Base-by-base conservation (phyloP, 1,140 invertebrate species). In the Drosophila serrata region DNA sequence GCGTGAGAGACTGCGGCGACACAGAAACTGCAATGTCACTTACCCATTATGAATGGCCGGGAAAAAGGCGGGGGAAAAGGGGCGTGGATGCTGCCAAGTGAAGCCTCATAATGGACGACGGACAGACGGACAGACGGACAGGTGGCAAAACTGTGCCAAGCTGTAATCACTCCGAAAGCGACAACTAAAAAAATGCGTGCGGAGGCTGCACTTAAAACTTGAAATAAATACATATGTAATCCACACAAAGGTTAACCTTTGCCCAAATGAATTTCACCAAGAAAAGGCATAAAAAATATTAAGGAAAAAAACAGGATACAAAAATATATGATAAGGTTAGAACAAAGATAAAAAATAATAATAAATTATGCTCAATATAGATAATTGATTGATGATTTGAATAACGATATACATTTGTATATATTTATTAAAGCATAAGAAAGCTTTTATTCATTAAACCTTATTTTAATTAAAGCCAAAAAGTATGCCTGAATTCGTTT, bases 1-100 rank as follows among this genome's bases (percentile, higher is more conserved):
- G 67, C 69, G 69, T 72, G 69, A 72, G 69, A 72, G 69, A 72
- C 69, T 72, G 65, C 69, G 69, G 69, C 69, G 67, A 72, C 69
- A 73, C 53, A 69, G 61, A 62, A 82, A 77, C 65, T 77, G 81
- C 82, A 85, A 81, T 85, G 82, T 85, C 81, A 84, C 65, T 84
- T 72, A 58, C 22, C 65, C 81, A 85, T 81, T 85, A 72, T 81
- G 84, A 77, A 73, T 46, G 61, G 56, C 49, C 29, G 43, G 24
- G 60, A 27, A 56, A 48, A 29, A 1, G 48, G n/a, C 31, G 22
- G 12, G 31, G 13, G 35, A n/a, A 40, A 31, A 39, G 61, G 61
- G 61, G 61, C 61, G 27, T 64, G 61, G 56, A 55, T 55, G 19
- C 17, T 42, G 27, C 27, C 55, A 63, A 63, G 55, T 24, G 37